Evolutionary conservation across 2,113 vertebrate genomes (phyloP).

Genomic region (Chloropsis cyanopogon): DNA sequence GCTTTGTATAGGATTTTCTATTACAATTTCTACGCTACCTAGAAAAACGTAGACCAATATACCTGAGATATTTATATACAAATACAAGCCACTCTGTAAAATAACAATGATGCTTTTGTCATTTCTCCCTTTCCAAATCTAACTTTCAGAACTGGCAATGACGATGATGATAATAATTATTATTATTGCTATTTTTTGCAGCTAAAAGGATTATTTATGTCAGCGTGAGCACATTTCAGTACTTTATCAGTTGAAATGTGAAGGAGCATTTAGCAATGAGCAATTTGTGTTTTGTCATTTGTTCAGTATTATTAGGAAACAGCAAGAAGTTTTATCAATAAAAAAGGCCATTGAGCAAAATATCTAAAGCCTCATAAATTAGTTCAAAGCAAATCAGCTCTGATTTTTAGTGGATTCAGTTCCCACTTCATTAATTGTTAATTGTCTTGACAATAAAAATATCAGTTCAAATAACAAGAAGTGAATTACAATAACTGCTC

Average conservation of each 20-base stretch:
- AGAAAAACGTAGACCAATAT: neutral
- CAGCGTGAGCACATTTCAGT: neutral
- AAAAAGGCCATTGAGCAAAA: neutral
- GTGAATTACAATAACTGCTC: constrained; percentile 28
- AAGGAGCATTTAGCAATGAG: neutral
- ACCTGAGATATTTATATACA: neutral
- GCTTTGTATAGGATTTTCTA: neutral
- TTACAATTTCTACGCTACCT: neutral
- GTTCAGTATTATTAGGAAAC: constrained; percentile 14
- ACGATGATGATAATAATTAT: neutral
- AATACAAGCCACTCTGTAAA: neutral
- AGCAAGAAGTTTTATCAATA: constrained; percentile 32
- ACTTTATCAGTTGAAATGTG: neutral
- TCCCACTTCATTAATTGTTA: constrained; percentile 62
- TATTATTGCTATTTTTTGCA: neutral
- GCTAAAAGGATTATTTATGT: neutral
- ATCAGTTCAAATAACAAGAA: constrained; percentile 43
- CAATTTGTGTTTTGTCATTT: neutral
- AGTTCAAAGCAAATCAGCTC: constrained; percentile 18
- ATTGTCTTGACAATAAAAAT: constrained; percentile 49
- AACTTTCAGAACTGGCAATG: neutral
- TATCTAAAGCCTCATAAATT: constrained; percentile 37
- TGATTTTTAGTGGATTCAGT: constrained; percentile 33
- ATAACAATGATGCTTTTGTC: neutral
- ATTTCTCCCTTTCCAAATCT: neutral